Conservation (phyloP, 2,888 invertebrate species). For the Nezara viridula region DNA sequence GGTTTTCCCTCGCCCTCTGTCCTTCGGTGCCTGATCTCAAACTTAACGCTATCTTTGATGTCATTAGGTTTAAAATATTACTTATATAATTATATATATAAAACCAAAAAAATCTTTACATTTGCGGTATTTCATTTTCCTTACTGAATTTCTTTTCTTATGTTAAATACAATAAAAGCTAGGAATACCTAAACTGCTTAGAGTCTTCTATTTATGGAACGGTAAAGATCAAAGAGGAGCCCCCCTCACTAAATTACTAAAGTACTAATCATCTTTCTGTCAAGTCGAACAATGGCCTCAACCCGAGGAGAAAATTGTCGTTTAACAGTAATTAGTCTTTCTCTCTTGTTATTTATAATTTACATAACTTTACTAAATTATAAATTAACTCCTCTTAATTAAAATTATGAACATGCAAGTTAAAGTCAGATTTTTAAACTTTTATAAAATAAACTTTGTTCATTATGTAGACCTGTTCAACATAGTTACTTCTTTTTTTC, state of each 20-base stretch:
- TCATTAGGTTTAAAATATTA: no score
- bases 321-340: neutral
- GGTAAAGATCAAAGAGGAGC: neutral
- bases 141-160: no score
- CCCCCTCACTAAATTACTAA: no score
- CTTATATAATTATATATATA: no score
- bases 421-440: neutral
- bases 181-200: neutral
- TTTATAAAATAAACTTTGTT: neutral
- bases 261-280: neutral
- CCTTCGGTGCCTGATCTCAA: no score
- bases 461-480: neutral
- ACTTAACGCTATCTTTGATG: no score
- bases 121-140: no score
- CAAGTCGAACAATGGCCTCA: neutral
- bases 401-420: neutral
- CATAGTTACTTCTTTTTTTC: neutral
- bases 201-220: neutral
- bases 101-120: no score
- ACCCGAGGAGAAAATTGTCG: neutral
- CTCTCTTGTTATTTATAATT: neutral
- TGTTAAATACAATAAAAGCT: neutral
- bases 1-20: no score
- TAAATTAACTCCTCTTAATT: slow-evolving; percentile 23
- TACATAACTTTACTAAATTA: neutral